These are phyloP conservation scores for Syngnathus typhle DNA, from an alignment of 2,113 vertebrate species.

Conservation along the genomic window DNA sequence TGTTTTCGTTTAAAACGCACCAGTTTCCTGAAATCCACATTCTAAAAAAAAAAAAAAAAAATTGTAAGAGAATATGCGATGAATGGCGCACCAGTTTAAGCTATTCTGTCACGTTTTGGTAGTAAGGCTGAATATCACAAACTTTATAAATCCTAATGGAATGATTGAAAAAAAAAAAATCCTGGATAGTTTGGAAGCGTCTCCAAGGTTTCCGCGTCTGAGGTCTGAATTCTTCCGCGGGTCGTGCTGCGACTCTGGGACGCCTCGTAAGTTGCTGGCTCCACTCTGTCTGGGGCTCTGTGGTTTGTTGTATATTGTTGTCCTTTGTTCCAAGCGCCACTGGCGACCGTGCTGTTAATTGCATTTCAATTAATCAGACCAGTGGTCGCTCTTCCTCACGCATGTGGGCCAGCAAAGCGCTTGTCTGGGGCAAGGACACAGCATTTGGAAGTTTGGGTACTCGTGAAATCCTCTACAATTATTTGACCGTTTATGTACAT, in stretches of 20 bases:
- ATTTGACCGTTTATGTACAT: neutral
- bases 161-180: neutral
- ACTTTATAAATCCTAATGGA: neutral
- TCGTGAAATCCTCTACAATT: neutral
- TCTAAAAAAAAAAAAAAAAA: no score
- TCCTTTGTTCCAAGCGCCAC: constrained; percentile 31
- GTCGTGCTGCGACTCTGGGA: constrained; percentile 65
- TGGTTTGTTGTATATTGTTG: constrained; percentile 40
- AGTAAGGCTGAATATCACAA: neutral
- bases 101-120: neutral
- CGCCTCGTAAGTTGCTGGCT: constrained; percentile 72
- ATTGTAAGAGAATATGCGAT: neutral
- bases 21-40: neutral
- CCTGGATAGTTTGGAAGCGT: neutral
- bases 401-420: neutral
- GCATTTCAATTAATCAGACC: constrained; percentile 10
- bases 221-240: constrained; percentile 32
- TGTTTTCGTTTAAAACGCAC: neutral
- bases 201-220: constrained; percentile 4
- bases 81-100: neutral
- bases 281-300: constrained; percentile 67
- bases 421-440: neutral
- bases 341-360: constrained; percentile 5
- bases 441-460: constrained; percentile 2
- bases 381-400: neutral